Evolutionary conservation across 2,888 invertebrate species (phyloP), one percentile per base, ranked within the genome.

Genomic region (Sicus ferrugineus): DNA sequence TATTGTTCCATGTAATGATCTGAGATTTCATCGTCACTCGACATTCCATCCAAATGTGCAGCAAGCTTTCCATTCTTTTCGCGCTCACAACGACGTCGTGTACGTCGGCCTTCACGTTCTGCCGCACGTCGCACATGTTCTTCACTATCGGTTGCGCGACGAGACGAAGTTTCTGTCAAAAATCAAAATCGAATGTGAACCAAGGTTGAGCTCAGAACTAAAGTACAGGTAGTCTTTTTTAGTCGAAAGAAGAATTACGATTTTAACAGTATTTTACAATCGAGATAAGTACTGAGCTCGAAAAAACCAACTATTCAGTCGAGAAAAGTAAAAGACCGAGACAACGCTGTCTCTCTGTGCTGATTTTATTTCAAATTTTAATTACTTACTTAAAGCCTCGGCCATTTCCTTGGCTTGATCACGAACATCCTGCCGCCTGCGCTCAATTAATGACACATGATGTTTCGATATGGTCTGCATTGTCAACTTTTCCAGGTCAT

Each of bases 351-450:
- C n/a, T n/a, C n/a, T n/a, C n/a, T n/a, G n/a, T n/a, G n/a, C n/a
- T n/a, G n/a, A n/a, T n/a, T n/a, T n/a, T n/a, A n/a, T n/a, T n/a
- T n/a, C 38, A 19, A 23, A 23, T 2, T 9, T 5, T 11, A 28
- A 34, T 42, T 75, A 85, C 86, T 84, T 86, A 90, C 90, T 90
- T 71, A 89, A 86, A 69, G 89, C 85, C 61, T 91, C 90, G 19
- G 94, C 90, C 75, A 93, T 93, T 86, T 97, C 97, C 80, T 96
- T 94, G 67, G 96, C 94, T 86, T 98, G 97, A 87, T 98, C 98
- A 70, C 93, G 88, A 1, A 97, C 92, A 86, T 98, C 97, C 74
- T 96, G 95, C 56, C 97, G 89, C 42, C 98, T 88, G 50, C 98
- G 88, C 82, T 93, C 92, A 77, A 92, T 89, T 67, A 97, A 86